Percentiles rank a stretch among this genome's conserved stretches.
Evolutionary conservation across 2,113 vertebrate genomes (phyloP).

Genomic region (Dicentrarchus labrax): DNA sequence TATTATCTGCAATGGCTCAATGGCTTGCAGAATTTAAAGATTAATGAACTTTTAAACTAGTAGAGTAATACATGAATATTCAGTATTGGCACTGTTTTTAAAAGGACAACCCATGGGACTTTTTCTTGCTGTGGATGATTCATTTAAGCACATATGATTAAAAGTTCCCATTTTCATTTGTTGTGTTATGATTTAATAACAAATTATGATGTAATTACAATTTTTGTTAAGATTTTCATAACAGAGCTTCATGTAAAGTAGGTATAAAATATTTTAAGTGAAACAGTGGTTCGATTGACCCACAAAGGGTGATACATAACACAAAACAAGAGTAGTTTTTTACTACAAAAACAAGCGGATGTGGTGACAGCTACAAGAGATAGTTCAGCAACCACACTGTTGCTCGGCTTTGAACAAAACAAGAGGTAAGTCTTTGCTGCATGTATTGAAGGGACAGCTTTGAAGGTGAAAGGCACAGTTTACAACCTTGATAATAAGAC

Average conservation of each 20-base stretch:
- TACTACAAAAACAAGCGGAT: slow-evolving; percentile 10
- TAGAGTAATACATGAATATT: neutral
- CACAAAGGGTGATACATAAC: neutral
- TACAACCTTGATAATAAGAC: neutral
- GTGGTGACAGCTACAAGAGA: neutral
- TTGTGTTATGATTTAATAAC: neutral
- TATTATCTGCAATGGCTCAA: no score
- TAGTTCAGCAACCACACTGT: slow-evolving; percentile 3
- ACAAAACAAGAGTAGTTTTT: neutral
- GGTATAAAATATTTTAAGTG: neutral
- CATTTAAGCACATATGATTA: neutral
- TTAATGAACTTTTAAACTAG: neutral
- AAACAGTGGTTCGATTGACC: neutral
- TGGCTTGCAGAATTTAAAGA: neutral
- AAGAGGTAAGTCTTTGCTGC: neutral
- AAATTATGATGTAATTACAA: neutral
- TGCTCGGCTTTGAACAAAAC: neutral
- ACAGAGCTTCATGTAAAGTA: neutral
- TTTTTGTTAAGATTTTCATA: neutral
- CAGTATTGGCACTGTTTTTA: neutral
- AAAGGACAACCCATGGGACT: neutral
- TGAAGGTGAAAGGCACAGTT: neutral
- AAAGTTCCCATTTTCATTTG: neutral
- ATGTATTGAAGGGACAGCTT: neutral
- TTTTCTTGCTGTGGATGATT: neutral